phyloP scores from a whole-genome alignment of 2,113 vertebrate species.

The Helogale parvula region DNA sequence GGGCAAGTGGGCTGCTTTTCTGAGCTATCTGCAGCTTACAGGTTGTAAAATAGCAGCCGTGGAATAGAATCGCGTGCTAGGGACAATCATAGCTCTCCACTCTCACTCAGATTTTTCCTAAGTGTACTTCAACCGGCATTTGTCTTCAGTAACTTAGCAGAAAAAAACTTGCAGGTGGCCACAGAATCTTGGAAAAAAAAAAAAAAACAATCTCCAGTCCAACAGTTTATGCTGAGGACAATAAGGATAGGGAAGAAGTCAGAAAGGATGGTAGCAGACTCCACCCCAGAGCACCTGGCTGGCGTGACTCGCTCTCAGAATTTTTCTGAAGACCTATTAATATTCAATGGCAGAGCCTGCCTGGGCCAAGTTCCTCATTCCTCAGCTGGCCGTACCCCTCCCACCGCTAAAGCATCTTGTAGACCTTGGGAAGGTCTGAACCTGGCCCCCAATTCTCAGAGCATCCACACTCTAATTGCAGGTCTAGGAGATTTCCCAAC shows the following conservation, averaged over 20 bases:
- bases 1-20: not conserved
- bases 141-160: not conserved
- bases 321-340: not conserved
- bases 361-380: not conserved
- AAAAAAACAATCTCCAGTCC: not conserved
- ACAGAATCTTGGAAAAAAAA: not conserved
- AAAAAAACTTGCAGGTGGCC: not conserved
- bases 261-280: not conserved
- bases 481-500: not conserved
- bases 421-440: not conserved
- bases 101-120: not conserved
- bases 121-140: not conserved
- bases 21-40: not conserved
- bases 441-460: not conserved
- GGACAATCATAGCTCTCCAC: not conserved
- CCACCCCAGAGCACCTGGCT: fast-evolving
- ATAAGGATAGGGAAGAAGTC: no score
- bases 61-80: not conserved
- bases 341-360: not conserved
- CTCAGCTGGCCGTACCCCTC: not conserved
- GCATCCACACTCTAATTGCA: not conserved
- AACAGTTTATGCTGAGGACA: not conserved
- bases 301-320: not conserved
- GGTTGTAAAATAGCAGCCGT: not conserved
- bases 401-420: not conserved